Percentiles rank a stretch among this genome's conserved stretches.
phyloP scores from a whole-genome alignment of 2,113 vertebrate species.

The Dicrurus megarhynchus region DNA sequence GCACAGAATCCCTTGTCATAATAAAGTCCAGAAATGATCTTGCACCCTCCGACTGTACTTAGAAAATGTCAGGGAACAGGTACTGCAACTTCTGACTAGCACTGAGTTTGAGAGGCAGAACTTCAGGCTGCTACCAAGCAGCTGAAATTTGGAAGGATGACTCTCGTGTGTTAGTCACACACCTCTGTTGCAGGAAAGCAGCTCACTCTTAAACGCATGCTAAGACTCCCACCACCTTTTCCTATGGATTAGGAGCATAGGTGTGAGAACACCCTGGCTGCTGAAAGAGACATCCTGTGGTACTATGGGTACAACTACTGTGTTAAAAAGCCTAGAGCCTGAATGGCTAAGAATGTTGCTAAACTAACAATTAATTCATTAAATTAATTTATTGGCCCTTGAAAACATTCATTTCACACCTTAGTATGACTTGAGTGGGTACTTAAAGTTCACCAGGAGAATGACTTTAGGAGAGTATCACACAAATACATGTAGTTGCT shows the following conservation, averaged over 20 bases:
- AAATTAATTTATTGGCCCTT: not conserved
- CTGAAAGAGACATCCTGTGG: not conserved
- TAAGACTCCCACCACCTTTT: not conserved
- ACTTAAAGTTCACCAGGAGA: not conserved
- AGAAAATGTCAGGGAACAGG: not conserved
- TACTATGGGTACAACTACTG: not conserved
- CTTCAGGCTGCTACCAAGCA: not conserved
- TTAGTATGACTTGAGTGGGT: not conserved
- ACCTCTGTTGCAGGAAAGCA: not conserved
- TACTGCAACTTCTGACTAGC: accelerated
- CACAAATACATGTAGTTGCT: not conserved
- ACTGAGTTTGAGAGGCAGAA: not conserved
- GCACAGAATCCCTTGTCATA: not conserved
- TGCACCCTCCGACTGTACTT: not conserved
- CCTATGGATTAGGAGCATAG: not conserved
- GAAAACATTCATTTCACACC: not conserved
- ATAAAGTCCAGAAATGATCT: not conserved
- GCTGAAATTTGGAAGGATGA: not conserved
- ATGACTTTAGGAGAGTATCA: not conserved
- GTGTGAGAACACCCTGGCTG: not conserved
- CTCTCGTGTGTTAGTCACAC: not conserved
- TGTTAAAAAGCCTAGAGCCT: not conserved
- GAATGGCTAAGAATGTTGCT: not conserved
- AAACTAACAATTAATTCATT: not conserved
- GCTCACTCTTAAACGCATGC: not conserved